Base-by-base conservation (phyloP, 2,888 invertebrate species). In the Dryobotodes eremita region DNA sequence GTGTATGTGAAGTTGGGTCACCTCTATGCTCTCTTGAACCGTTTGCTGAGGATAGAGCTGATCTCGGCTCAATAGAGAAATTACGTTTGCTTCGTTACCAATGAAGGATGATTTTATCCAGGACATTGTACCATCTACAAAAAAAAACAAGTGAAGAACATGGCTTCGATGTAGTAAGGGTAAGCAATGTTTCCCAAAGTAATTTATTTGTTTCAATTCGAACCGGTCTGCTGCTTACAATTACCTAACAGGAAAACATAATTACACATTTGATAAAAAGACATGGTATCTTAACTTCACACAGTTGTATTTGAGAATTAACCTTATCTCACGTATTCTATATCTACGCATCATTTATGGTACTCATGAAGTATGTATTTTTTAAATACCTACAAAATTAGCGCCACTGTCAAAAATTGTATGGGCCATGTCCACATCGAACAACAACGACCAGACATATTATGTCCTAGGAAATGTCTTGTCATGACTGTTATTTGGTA, bases 51-150 rank as follows among this genome's bases (percentile, higher is more conserved):
- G 95, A 83, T 95, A 95, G 2, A 96, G 84, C 75, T 93, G 93
- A 3, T 93, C 93, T 57, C 95, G 92, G 79, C 94, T 94, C 46
- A 97, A 89, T 3, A 96, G 89, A 3, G 94, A 91, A 73, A 96
- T 92, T 3, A 96, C 89, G 13, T 92, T 91, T 0, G 94, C 93
- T 68, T 96, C 95, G 79, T 91, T 93, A 31, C 94, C 95, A 13
- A 97, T 92, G 77, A 97, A 96, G 0, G 90, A 91, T 6, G 92
- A 88, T 74, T 92, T 94, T 79, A 97, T 92, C 96, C 96, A 96
- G 1, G 89, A 82, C 91, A 94, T 94, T 50, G 93, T 89, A 10
- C 85, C 89, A 80, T 90, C 95, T 96, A 87, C 42, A 57, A 76
- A 74, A 79, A 48, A 73, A 5, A 0, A 3, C 46, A 69, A 55